A percentile compares a stretch with the other conserved stretches of the same genome.
phyloP scores from a whole-genome alignment of 2,113 vertebrate genomes.

The Xyliphius kryptos region DNA sequence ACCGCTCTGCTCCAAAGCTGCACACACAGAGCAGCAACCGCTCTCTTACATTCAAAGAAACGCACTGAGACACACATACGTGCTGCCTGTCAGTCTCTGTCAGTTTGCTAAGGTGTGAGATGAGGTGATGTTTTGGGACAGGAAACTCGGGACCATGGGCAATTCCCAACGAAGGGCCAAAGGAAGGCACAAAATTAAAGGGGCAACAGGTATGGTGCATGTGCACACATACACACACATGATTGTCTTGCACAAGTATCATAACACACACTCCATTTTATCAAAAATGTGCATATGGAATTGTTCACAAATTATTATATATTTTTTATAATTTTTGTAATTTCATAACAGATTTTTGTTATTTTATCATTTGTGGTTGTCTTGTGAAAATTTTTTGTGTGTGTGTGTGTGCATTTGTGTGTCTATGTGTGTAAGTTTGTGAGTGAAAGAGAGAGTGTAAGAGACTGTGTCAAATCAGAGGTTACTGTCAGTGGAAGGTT shows the following conservation, averaged over 20 bases:
- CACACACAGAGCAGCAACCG: conserved; percentile 27
- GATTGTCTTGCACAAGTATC: background rate
- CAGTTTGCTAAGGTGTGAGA: conserved; percentile 54
- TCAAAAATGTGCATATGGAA: too few species aligned
- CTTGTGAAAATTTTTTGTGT: too few species aligned
- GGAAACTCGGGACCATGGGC: conserved; percentile 63
- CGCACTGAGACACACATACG: conserved; percentile 18
- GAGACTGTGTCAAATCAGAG: conserved; percentile 30
- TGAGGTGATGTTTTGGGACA: conserved; percentile 74
- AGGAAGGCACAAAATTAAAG: conserved; percentile 68
- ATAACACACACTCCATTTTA: too few species aligned
- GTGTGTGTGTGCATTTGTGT: too few species aligned
- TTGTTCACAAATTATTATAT: too few species aligned
- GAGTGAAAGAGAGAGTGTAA: too few species aligned
- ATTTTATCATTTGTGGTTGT: too few species aligned
- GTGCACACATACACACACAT: conserved; percentile 14
- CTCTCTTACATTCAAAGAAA: conserved; percentile 3
- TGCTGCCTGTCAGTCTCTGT: conserved; percentile 42
- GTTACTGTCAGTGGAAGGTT: conserved; percentile 27
- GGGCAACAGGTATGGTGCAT: conserved; percentile 61
- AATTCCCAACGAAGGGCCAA: conserved; percentile 68
- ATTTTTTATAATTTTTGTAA: too few species aligned
- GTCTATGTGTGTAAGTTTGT: too few species aligned
- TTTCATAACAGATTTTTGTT: too few species aligned
- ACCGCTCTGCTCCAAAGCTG: too few species aligned